phyloP scores from a whole-genome alignment of 2,888 invertebrate genomes.

The Ochropleura leucogaster region DNA sequence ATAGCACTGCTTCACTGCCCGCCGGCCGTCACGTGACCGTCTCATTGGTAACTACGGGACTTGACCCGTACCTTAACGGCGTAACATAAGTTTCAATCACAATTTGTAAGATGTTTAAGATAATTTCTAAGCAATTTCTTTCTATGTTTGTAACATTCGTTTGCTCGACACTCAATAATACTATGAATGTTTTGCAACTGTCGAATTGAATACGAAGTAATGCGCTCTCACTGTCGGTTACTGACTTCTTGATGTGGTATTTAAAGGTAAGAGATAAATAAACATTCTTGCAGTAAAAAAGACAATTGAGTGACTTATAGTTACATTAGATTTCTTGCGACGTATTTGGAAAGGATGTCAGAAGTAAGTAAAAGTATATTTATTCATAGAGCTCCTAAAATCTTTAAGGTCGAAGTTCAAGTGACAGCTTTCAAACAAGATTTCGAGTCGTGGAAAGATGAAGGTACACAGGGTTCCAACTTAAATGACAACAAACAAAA shows the following conservation, averaged over 20 bases:
- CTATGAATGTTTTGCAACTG: background rate
- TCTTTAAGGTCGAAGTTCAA: background rate
- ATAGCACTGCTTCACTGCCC: constrained; percentile 3
- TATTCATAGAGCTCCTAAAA: background rate
- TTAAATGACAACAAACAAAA: no score
- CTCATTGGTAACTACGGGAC: background rate
- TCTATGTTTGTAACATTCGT: background rate
- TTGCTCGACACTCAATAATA: background rate
- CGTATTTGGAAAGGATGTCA: background rate
- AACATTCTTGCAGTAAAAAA: background rate
- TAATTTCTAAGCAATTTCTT: background rate
- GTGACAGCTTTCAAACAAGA: background rate
- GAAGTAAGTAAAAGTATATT: background rate
- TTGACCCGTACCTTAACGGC: background rate
- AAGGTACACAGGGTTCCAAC: background rate
- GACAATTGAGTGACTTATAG: no score
- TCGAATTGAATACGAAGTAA: background rate
- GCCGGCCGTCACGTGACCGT: background rate
- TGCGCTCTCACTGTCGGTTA: no score
- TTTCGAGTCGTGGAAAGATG: background rate
- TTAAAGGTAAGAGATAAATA: background rate
- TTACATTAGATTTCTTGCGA: no score
- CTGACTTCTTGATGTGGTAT: background rate
- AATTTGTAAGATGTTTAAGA: background rate
- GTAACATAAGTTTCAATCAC: no score